Base-by-base conservation (phyloP, 1,140 invertebrate species). In the Pteromalus puparum region DNA sequence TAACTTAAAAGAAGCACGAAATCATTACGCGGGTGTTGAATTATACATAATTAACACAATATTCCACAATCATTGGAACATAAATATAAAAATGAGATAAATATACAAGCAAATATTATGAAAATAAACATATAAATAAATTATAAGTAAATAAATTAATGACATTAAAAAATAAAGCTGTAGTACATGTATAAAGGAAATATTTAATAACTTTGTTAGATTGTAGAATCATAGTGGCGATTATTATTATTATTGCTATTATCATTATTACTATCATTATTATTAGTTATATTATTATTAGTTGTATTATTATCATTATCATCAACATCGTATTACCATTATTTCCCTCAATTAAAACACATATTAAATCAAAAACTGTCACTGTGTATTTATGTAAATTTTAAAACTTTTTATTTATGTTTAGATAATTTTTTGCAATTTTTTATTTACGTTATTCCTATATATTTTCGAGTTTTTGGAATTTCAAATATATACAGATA, bases 161-260 rank as follows among this genome's bases (percentile, higher is more conserved):
- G 42, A 85, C 77, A 78, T 82, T 82, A 78, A 82, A 82, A 79
- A 80, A 61, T 74, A 74, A 78, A 72, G 79, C 65, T 86, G 72
- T 86, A 86, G 72, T 83, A 86, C 81, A 80, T 86, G 85, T 86
- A 86, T 83, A 83, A 86, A 86, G 85, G 81, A 85, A 86, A 86
- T 86, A 86, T 86, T 80, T 86, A 86, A 82, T 82, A 82, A 85
- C 68, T 85, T 84, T 84, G 38, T 85, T 85, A 85, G 80, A 65
- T 73, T 76, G 70, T 86, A 86, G 85, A 75, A 48, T 85, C 81
- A 83, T 83, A 83, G 38, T 83, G 77, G 75, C 75, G 81, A 86
- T 84, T 79, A 83, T 70, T 83, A 82, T 42, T 75, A 82, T 61
- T 82, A 73, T 74, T 82, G 70, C 38, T 81, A 81, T 81, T 46